Base-by-base conservation (phyloP, 2,113 vertebrate species). In the Tenrec ecaudatus region DNA sequence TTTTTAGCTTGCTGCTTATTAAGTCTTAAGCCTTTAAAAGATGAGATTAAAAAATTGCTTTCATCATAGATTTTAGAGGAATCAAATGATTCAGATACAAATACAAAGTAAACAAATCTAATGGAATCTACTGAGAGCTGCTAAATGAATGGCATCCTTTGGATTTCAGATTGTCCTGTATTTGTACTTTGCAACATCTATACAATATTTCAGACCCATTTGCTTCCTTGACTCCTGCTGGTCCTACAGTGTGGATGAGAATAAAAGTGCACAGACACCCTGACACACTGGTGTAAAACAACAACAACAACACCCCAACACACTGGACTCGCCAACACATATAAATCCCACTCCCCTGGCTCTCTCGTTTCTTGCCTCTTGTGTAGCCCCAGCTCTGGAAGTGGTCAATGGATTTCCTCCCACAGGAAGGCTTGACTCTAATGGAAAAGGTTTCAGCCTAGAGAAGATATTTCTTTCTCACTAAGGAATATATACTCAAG, bases 21-120 rank as follows among this genome's bases (percentile, higher is more conserved):
- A 92, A 94, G 62, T 88, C 76, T 91, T 90, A 78, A 91, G n/a
- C 73, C 27, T 68, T 92, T 86, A 82, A 93, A 92, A 92, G 82
- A 78, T 84, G 53, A 90, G 68, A 86, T 88, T 95, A 53, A 76
- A 88, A 90, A 73, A 77, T 76, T 89, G 20, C 82, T 84, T 84
- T 33, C 27, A 22, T 80, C 91, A 92, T 88, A 20, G 85, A 89
- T 93, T 94, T 96, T 68, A 58, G 17, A 23, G n/a, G 25, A 96
- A 69, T 53, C 69, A 62, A 92, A 86, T 88, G 57, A 73, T 91
- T 92, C 4, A 87, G 91, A 95, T 76, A 38, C 84, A 84, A 87
- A 1, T 20, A 62, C 62, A 47, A 94, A 95, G 82, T 57, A 85
- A 40, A 36, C 12, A 69, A 86, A 87, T 92, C 23, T 43, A 82